These are phyloP conservation scores for Grantiella picta DNA, from an alignment of 2,113 vertebrate genomes.

Conservation along the genomic window DNA sequence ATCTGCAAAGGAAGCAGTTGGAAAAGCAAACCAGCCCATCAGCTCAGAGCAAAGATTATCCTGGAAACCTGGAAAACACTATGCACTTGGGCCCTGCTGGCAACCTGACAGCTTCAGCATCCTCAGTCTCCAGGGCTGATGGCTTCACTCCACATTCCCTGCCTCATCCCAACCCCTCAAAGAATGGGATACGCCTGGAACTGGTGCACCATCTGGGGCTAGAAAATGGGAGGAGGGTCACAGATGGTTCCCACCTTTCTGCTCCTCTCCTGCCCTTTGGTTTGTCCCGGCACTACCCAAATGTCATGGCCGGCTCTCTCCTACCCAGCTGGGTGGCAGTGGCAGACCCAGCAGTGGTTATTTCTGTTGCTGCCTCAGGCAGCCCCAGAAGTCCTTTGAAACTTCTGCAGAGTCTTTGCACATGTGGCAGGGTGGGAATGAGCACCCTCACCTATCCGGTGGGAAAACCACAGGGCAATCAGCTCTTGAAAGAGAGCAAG, in stretches of 20 bases:
- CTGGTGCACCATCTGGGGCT: background rate
- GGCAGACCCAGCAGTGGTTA: background rate
- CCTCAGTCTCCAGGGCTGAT: background rate
- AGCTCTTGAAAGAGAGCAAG: background rate
- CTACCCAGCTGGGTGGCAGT: background rate
- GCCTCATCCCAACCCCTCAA: background rate
- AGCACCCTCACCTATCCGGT: background rate
- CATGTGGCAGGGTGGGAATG: accelerated
- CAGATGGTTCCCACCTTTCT: background rate
- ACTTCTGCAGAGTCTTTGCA: background rate
- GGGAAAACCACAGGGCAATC: background rate
- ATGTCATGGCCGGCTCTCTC: background rate
- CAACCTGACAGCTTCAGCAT: background rate
- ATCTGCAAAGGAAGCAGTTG: background rate
- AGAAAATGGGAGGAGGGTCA: background rate
- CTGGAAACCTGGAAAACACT: background rate
- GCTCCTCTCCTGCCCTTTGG: background rate
- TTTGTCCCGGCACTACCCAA: background rate
- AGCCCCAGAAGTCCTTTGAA: background rate
- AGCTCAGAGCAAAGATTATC: background rate
- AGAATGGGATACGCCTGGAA: background rate
- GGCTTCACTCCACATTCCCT: background rate
- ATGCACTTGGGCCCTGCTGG: accelerated
- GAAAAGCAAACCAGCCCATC: background rate
- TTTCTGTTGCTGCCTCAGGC: background rate